Percentiles rank a stretch among this genome's conserved stretches.
Evolutionary conservation across 2,888 invertebrate genomes (phyloP).

Genomic region (Scelioninae gen. 2): DNA sequence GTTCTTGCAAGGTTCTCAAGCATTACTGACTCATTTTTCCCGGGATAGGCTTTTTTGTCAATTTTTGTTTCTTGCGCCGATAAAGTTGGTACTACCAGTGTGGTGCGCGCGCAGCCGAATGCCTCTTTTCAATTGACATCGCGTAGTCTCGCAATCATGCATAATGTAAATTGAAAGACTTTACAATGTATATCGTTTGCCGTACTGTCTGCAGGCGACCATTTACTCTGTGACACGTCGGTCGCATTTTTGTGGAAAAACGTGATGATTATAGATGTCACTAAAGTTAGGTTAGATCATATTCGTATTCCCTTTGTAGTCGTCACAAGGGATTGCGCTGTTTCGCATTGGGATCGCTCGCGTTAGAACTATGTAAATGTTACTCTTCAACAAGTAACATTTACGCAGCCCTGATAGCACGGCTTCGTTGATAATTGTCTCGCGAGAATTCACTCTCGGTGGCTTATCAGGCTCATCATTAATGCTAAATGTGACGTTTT

Average conservation of each 20-base stretch:
- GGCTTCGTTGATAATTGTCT: constrained; percentile 45
- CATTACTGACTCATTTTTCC: too few relatives aligned
- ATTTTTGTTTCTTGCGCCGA: too few relatives aligned
- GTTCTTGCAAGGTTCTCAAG: too few relatives aligned
- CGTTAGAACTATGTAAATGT: constrained; percentile 26
- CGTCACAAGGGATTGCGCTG: constrained; percentile 24
- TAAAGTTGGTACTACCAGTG: too few relatives aligned
- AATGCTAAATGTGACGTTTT: constrained; percentile 26
- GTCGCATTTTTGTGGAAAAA: neutral
- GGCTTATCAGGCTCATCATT: constrained; percentile 41
- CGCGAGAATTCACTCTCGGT: constrained; percentile 46
- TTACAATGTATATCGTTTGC: too few relatives aligned
- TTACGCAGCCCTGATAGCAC: constrained; percentile 31
- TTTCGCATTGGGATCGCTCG: constrained; percentile 24
- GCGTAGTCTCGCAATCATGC: too few relatives aligned
- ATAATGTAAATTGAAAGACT: too few relatives aligned
- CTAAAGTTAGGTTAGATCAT: constrained; percentile 21
- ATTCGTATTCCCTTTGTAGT: constrained; percentile 37
- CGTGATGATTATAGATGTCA: constrained; percentile 16
- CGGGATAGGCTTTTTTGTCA: too few relatives aligned
- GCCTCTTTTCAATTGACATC: too few relatives aligned
- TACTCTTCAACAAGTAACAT: constrained; percentile 35
- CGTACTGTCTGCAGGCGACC: too few relatives aligned
- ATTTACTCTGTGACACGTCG: neutral
- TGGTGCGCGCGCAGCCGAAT: too few relatives aligned